Evolutionary conservation across 2,888 invertebrate genomes (phyloP).

Genomic region (Troides aeacus): DNA sequence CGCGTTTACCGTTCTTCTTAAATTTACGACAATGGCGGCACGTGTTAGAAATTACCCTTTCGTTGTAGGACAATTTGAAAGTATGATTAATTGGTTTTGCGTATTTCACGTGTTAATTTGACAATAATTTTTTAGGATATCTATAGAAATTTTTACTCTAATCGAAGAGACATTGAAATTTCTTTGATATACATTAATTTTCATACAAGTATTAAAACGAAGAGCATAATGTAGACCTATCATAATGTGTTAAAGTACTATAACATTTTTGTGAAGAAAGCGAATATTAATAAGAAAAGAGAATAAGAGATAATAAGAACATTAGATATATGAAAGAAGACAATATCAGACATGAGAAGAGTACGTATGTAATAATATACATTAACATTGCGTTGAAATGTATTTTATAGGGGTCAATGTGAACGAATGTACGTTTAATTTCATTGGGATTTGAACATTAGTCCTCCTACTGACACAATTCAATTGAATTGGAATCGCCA

Average conservation of each 20-base stretch:
- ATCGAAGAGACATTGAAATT: neutral
- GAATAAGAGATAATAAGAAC: no score
- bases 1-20: slow-evolving; percentile 17
- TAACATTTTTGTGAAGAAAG: no score
- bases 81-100: slow-evolving; percentile 11
- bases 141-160: neutral
- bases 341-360: no score
- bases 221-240: no score
- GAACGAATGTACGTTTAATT: slow-evolving; percentile 17
- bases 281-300: no score
- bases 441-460: slow-evolving; percentile 21
- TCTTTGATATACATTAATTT: neutral
- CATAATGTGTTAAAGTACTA: no score
- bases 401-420: neutral
- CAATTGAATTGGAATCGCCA: slow-evolving; percentile 22
- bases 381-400: neutral
- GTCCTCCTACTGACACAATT: slow-evolving; percentile 13
- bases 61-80: slow-evolving; percentile 10
- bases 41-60: slow-evolving; percentile 23
- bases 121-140: neutral
- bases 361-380: no score
- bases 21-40: slow-evolving; percentile 24
- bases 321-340: no score
- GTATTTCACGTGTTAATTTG: slow-evolving; percentile 7
- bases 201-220: no score